phyloP scores from a whole-genome alignment of 2,113 vertebrate species.

The Dryoscopus gambensis region DNA sequence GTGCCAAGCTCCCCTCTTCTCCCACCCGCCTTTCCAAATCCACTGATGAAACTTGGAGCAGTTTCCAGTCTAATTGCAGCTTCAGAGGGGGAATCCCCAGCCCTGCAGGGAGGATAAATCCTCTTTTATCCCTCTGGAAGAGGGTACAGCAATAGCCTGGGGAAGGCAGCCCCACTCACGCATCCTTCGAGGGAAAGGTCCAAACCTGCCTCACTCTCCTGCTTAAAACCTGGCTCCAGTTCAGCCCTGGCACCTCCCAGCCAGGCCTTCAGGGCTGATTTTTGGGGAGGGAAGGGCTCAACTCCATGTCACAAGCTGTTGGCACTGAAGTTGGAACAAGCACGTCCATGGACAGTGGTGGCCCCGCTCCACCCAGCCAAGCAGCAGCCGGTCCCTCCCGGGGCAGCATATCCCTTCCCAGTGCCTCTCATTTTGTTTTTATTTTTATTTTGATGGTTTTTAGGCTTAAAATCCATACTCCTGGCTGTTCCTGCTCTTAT shows the following conservation, averaged over 20 bases:
- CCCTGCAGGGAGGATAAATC: neutral
- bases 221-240: neutral
- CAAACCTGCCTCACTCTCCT: neutral
- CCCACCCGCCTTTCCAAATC: neutral
- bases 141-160: neutral
- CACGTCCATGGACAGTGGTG: fast-evolving
- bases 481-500: neutral
- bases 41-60: neutral
- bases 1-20: neutral
- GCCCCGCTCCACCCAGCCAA: neutral
- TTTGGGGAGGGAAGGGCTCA: neutral
- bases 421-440: neutral
- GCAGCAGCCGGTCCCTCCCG: neutral
- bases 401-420: neutral
- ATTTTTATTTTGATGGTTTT: neutral
- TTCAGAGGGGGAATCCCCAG: neutral
- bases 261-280: neutral
- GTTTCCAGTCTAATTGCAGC: neutral
- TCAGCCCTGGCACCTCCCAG: neutral
- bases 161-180: fast-evolving
- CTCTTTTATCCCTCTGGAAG: neutral
- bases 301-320: neutral
- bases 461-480: neutral
- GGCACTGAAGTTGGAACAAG: neutral
- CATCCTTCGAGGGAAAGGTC: neutral